A percentile compares a stretch with the other conserved stretches of the same genome.
These are phyloP conservation scores for Choreutis nemorana DNA, from an alignment of 2,888 invertebrate species.

Conservation along the genomic window DNA sequence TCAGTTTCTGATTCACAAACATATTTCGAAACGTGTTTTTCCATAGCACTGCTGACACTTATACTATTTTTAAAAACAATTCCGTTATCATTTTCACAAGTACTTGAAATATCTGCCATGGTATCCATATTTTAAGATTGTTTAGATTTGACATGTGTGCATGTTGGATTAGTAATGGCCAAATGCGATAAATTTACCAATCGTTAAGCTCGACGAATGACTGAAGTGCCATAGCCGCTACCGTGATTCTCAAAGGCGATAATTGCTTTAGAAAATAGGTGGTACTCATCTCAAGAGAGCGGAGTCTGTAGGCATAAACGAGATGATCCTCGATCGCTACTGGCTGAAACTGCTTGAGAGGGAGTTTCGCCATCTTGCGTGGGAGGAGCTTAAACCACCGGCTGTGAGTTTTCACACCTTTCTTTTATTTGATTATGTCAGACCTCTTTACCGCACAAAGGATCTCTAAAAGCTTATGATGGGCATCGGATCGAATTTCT, in stretches of 20 bases:
- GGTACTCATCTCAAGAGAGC: constrained; percentile 31
- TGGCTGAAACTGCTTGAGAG: constrained; percentile 37
- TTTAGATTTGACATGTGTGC: background rate
- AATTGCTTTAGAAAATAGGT: constrained; percentile 64
- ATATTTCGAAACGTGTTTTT: constrained; percentile 23
- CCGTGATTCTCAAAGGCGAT: too few relatives aligned
- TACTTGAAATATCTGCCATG: constrained; percentile 47
- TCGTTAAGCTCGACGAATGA: too few relatives aligned
- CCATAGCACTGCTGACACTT: constrained; percentile 16
- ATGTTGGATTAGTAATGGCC: too few relatives aligned
- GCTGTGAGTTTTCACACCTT: constrained; percentile 66
- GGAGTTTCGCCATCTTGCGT: constrained; percentile 60
- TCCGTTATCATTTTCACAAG: constrained; percentile 38
- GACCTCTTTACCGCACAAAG: constrained; percentile 58
- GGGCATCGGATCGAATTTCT: constrained; percentile 51
- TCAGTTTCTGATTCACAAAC: constrained; percentile 42
- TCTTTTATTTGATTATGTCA: constrained; percentile 65
- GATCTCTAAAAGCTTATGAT: constrained; percentile 62
- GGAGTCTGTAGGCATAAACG: constrained; percentile 49
- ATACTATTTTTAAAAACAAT: constrained; percentile 15
- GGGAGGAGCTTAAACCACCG: constrained; percentile 45
- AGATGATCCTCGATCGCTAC: constrained; percentile 42
- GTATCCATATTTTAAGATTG: constrained; percentile 33
- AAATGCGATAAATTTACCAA: too few relatives aligned
- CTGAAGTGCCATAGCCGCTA: too few relatives aligned